phyloP scores from a whole-genome alignment of 2,113 vertebrate genomes.

The Tor tambroides region DNA sequence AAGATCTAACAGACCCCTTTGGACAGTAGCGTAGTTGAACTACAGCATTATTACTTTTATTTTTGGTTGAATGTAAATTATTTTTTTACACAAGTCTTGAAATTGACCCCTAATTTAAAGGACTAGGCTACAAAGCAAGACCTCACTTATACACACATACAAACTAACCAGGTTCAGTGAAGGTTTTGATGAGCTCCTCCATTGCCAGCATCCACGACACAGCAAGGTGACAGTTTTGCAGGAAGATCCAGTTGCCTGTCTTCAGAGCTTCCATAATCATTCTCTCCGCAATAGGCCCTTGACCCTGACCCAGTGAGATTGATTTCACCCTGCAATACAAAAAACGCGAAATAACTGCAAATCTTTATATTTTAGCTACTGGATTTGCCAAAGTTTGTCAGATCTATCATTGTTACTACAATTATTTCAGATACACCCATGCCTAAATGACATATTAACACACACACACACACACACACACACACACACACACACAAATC shows the following conservation, averaged over 20 bases:
- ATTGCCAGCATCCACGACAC: conserved; percentile 85
- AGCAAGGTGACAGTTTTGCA: conserved; percentile 85
- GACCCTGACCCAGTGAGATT: conserved; percentile 86
- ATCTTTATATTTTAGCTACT: background rate
- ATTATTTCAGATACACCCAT: background rate
- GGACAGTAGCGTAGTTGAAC: background rate
- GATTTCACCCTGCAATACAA: conserved; percentile 76
- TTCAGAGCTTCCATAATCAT: conserved; percentile 80
- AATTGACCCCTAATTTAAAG: background rate
- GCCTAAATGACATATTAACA: background rate
- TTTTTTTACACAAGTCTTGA: background rate
- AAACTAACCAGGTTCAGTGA: conserved; percentile 77
- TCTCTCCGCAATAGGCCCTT: conserved; percentile 84
- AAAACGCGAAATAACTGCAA: background rate
- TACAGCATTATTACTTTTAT: background rate
- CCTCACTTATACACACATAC: conserved; percentile 10
- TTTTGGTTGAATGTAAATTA: background rate
- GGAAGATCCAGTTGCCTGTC: conserved; percentile 81
- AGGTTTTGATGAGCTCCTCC: conserved; percentile 86
- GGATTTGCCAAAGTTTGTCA: background rate
- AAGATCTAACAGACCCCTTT: background rate
- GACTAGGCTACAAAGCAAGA: background rate
- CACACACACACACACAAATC: background rate
- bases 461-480: background rate
- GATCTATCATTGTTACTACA: background rate